Percentiles rank a stretch among this genome's conserved stretches.
These are phyloP conservation scores for Serilophus lunatus DNA, from an alignment of 2,113 vertebrate genomes.

Conservation along the genomic window DNA sequence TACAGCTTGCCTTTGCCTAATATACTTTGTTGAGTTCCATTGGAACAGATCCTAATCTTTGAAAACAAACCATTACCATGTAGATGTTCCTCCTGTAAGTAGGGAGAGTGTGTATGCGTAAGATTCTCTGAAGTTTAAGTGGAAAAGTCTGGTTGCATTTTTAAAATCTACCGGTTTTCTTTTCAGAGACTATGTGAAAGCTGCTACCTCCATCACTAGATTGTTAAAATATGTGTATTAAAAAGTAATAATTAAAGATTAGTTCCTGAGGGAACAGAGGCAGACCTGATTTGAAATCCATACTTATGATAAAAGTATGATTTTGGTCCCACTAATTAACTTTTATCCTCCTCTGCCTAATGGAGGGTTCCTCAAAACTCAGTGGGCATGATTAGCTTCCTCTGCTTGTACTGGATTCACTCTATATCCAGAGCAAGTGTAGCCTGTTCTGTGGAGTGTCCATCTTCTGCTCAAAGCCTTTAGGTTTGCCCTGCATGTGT, in stretches of 20 bases:
- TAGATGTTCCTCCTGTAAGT: not conserved
- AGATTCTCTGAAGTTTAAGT: not conserved
- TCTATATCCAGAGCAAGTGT: not conserved
- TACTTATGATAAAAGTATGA: not conserved
- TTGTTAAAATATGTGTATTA: not conserved
- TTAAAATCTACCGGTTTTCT: not conserved
- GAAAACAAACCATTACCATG: not conserved
- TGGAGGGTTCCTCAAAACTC: not conserved
- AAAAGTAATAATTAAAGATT: not conserved
- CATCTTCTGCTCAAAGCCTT: not conserved
- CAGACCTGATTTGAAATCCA: not conserved
- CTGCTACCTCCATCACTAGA: not conserved
- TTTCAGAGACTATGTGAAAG: not conserved
- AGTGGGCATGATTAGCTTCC: fast-evolving
- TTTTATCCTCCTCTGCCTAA: not conserved
- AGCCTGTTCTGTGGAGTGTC: not conserved
- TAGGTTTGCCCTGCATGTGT: not conserved
- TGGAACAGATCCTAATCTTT: not conserved
- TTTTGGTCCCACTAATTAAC: not conserved
- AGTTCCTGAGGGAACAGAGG: not conserved
- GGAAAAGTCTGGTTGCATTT: not conserved
- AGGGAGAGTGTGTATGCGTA: not conserved
- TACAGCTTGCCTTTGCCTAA: not conserved
- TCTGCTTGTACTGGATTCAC: not conserved
- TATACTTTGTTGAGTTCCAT: not conserved